These are phyloP conservation scores for Halcyon malimbica DNA, from an alignment of 2,113 vertebrate species.

Conservation along the genomic window DNA sequence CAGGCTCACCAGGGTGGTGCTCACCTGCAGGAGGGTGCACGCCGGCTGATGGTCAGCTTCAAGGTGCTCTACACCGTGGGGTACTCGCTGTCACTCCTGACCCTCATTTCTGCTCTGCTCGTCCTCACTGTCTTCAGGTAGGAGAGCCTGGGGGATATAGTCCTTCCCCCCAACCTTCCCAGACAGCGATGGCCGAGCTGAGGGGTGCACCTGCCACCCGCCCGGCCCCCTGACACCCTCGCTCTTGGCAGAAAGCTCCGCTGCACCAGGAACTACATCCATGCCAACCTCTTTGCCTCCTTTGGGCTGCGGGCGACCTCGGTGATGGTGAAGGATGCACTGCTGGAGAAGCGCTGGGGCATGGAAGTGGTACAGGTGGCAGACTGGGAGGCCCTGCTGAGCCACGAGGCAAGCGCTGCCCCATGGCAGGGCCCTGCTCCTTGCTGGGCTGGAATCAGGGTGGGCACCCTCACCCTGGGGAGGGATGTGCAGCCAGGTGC, in stretches of 20 bases:
- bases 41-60: slow-evolving; percentile 80
- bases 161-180: neutral
- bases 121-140: slow-evolving; percentile 69
- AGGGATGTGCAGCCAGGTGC: no score
- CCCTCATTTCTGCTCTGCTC: slow-evolving; percentile 80
- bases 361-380: slow-evolving; percentile 70
- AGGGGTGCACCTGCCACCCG: neutral
- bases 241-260: slow-evolving; percentile 74
- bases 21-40: slow-evolving; percentile 73
- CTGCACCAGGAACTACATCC: slow-evolving; percentile 84
- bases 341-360: slow-evolving; percentile 80
- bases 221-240: neutral
- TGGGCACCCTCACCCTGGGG: rapidly evolving
- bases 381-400: slow-evolving; percentile 79
- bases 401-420: slow-evolving; percentile 65
- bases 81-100: slow-evolving; percentile 84
- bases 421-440: rapidly evolving
- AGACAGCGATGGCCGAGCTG: rapidly evolving
- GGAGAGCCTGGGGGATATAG: rapidly evolving
- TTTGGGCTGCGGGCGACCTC: slow-evolving; percentile 83
- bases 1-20: rapidly evolving
- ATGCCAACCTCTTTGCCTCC: slow-evolving; percentile 84
- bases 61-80: slow-evolving; percentile 89
- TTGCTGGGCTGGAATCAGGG: neutral
- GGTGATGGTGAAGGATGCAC: slow-evolving; percentile 80